Percentiles rank a stretch among this genome's conserved stretches.
Evolutionary conservation across 2,888 invertebrate genomes (phyloP).

Genomic region (Drosophila lutescens): DNA sequence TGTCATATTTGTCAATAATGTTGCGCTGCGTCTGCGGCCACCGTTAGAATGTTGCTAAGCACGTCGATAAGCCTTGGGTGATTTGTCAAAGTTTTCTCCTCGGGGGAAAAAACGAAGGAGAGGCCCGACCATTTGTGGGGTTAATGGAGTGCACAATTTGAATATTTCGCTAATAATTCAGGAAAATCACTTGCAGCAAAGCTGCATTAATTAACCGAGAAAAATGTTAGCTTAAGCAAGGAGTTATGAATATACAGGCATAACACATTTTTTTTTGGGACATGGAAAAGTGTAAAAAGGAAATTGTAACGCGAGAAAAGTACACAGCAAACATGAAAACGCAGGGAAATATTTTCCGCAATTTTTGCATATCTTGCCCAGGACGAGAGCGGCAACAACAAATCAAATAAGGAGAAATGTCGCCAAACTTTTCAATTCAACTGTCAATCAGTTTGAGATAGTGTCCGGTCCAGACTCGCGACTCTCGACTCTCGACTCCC

Average conservation of each 20-base stretch:
- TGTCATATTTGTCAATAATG: constrained; percentile 66
- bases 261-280: constrained; percentile 13
- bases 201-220: constrained; percentile 8
- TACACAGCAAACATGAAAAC: constrained; percentile 34
- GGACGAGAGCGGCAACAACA: constrained; percentile 56
- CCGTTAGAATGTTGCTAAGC: constrained; percentile 48
- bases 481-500: constrained; percentile 17
- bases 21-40: constrained; percentile 39
- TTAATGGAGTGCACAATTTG: constrained; percentile 37
- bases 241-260: constrained; percentile 70
- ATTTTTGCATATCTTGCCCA: constrained; percentile 68
- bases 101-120: not conserved
- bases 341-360: constrained; percentile 58
- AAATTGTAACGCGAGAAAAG: constrained; percentile 43
- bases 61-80: constrained; percentile 18
- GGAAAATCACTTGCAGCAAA: not conserved
- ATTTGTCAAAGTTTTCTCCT: constrained; percentile 44
- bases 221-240: not conserved
- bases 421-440: constrained; percentile 84
- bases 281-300: constrained; percentile 50
- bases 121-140: constrained; percentile 22
- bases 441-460: constrained; percentile 83
- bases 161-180: constrained; percentile 30
- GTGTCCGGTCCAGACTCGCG: constrained; percentile 65
- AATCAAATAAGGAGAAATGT: constrained; percentile 83